Base-by-base conservation (phyloP, 2,888 invertebrate species). In the Macrostomum cliftonense region DNA sequence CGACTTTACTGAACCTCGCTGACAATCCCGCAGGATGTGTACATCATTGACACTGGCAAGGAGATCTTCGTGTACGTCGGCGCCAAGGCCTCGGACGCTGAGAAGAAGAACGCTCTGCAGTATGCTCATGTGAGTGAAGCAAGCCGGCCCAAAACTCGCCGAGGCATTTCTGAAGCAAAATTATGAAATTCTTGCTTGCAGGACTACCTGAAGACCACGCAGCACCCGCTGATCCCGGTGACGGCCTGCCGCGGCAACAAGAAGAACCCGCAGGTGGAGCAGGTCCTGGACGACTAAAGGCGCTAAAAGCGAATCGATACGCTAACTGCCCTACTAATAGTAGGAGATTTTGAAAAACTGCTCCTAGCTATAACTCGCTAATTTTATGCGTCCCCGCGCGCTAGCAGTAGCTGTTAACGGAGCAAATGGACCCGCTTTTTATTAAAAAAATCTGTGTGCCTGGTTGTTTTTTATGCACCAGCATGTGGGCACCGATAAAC, bases 21-120 rank as follows among this genome's bases (percentile, higher is more conserved):
- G n/a, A n/a, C n/a, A n/a, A n/a, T n/a, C n/a, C n/a, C n/a, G n/a
- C 39, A 53, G 46, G 67, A 68, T 57, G 67, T 67, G 12, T 68
- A 67, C 54, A 56, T 68, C n/a, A 45, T 67, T 46, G 64, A 68
- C 47, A 59, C 57, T 36, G 63, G 63, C 47, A 58, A 54, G 14
- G 53, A 54, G 5, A 20, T 61, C 20, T 63, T 60, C 55, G 65
- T 68, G 1, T 67, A 67, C 65, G 55, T 68, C 43, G 68, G 68
- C 12, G 56, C 55, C 20, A 58, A 52, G 1, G 59, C 65, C 2
- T 63, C 67, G 9, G 37, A 49, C 1, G 55, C 53, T 4, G 67
- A 68, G 54, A 61, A 59, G 52, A 63, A 57, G 51, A 65, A 63
- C 50, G 67, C 65, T n/a, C 55, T 68, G 58, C 54, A 56, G 36